A percentile compares a stretch with the other conserved stretches of the same genome.
Conservation (phyloP, 2,113 vertebrate species). For the Toxotes chatareus region DNA sequence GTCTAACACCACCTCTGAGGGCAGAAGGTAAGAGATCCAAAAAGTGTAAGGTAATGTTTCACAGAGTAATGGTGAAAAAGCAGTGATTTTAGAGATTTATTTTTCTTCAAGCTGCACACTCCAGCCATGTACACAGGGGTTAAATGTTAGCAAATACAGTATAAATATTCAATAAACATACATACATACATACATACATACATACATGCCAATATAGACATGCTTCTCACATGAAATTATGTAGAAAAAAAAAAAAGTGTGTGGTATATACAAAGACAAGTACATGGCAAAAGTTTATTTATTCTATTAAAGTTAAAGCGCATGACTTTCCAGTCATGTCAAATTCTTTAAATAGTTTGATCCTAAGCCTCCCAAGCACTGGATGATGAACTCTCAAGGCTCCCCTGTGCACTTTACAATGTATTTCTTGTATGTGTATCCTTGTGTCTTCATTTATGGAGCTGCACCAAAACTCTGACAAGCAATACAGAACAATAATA, state of each 20-base stretch:
- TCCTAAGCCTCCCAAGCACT: too few relatives aligned
- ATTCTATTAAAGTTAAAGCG: neutral
- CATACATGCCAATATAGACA: too few relatives aligned
- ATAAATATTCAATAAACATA: neutral
- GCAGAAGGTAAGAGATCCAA: slow-evolving; percentile 44
- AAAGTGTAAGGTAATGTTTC: slow-evolving; percentile 70
- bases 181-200: neutral
- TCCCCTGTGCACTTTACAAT: too few relatives aligned
- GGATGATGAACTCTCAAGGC: too few relatives aligned
- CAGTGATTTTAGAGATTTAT: slow-evolving; percentile 59
- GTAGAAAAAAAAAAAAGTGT: neutral
- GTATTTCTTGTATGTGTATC: too few relatives aligned
- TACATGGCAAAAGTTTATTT: slow-evolving; percentile 33
- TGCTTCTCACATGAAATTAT: too few relatives aligned
- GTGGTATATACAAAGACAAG: slow-evolving; percentile 35
- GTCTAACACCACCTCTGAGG: slow-evolving; percentile 40
- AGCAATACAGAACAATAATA: too few relatives aligned
- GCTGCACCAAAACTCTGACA: neutral
- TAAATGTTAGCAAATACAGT: slow-evolving; percentile 34
- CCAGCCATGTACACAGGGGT: slow-evolving; percentile 3
- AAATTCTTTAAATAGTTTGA: neutral
- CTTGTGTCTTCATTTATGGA: neutral
- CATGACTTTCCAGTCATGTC: neutral
- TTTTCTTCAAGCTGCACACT: slow-evolving; percentile 42
- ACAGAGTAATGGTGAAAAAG: slow-evolving; percentile 60